These are phyloP conservation scores for Lutjanus campechanus DNA, from an alignment of 2,797 vertebrate species.

Conservation along the genomic window DNA sequence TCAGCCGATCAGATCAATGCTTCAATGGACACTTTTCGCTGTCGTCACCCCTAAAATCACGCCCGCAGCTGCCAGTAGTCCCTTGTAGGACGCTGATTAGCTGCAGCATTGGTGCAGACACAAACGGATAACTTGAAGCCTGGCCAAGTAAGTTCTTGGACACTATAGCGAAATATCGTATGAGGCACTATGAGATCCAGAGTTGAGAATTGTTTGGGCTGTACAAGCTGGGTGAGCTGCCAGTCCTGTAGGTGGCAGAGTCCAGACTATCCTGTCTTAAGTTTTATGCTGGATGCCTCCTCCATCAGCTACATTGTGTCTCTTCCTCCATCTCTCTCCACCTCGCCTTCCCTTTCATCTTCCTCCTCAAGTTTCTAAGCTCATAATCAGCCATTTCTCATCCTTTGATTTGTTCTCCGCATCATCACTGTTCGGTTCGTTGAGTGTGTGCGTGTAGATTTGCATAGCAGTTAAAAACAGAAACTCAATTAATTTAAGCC, in stretches of 20 bases:
- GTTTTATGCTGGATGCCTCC: not conserved
- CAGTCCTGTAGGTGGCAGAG: not conserved
- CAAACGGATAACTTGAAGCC: too few species aligned
- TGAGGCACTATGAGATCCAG: too few species aligned
- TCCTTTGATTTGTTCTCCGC: constrained; percentile 50
- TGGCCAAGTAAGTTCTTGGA: too few species aligned
- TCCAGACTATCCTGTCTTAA: not conserved
- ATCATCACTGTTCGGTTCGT: constrained; percentile 22
- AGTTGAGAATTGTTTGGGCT: not conserved
- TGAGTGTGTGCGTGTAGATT: constrained; percentile 18
- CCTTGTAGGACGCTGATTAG: too few species aligned
- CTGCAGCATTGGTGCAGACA: too few species aligned
- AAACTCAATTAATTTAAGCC: constrained; percentile 65
- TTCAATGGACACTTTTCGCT: too few species aligned
- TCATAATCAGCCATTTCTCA: constrained; percentile 55
- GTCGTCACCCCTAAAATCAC: too few species aligned
- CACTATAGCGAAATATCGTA: too few species aligned
- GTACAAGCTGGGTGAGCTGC: not conserved
- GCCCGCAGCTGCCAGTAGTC: too few species aligned
- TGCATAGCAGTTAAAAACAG: constrained; percentile 54
- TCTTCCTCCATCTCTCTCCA: constrained; percentile 3
- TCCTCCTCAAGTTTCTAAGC: constrained; percentile 52
- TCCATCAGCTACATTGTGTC: constrained; percentile 14
- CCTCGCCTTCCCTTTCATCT: constrained; percentile 44
- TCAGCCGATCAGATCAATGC: too few species aligned